These are phyloP conservation scores for Chorisops tibialis DNA, from an alignment of 2,888 invertebrate species.

Conservation along the genomic window DNA sequence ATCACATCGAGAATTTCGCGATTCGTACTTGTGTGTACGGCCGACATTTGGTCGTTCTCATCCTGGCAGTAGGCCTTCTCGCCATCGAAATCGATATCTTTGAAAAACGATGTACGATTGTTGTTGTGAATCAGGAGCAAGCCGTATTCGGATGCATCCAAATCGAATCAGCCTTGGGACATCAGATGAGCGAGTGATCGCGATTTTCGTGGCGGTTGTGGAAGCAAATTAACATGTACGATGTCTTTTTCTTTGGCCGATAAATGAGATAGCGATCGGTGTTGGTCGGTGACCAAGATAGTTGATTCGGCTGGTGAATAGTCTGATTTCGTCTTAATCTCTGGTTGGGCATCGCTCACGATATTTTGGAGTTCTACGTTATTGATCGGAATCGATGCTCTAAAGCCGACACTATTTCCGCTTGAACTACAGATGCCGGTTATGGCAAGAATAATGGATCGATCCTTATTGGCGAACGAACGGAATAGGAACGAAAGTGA, in stretches of 20 bases:
- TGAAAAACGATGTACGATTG: constrained; percentile 59
- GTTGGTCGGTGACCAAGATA: constrained; percentile 9
- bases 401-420: constrained; percentile 46
- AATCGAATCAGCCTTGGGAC: too few species aligned
- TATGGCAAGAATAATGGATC: constrained; percentile 50
- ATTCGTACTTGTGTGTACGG: too few species aligned
- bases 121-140: too few species aligned
- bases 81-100: constrained; percentile 59
- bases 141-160: too few species aligned
- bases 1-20: too few species aligned
- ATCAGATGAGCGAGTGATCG: too few species aligned
- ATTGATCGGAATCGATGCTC: constrained; percentile 47
- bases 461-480: constrained; percentile 53
- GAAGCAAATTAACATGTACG: constrained; percentile 72
- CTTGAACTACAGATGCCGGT: constrained; percentile 43
- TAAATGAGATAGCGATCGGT: not conserved
- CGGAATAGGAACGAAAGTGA: constrained; percentile 50
- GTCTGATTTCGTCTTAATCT: constrained; percentile 43
- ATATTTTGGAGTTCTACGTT: constrained; percentile 76
- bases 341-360: constrained; percentile 78
- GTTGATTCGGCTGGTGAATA: constrained; percentile 10
- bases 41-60: too few species aligned
- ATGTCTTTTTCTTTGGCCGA: constrained; percentile 61
- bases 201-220: constrained; percentile 75
- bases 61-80: too few species aligned